Conservation (phyloP, 2,113 vertebrate species). For the Callocephalon fimbriatum region DNA sequence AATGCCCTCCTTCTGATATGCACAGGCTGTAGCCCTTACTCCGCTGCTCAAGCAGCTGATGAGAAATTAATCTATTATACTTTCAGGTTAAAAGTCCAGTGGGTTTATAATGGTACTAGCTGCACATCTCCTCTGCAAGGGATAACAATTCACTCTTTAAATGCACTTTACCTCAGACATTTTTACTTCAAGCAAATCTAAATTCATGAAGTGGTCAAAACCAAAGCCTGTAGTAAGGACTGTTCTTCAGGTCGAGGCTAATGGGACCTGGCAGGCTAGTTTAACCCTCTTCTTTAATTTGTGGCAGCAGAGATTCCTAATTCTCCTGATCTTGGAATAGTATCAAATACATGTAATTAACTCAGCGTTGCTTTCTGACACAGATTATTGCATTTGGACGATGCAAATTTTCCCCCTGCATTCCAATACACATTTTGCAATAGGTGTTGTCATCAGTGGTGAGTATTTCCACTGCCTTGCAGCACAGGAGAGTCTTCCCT, state of each 20-base stretch:
- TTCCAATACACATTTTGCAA: background rate
- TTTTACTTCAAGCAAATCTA: background rate
- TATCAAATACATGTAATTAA: background rate
- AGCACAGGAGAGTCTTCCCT: background rate
- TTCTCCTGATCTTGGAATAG: background rate
- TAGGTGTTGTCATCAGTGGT: background rate
- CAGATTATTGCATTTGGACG: background rate
- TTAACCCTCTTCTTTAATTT: background rate
- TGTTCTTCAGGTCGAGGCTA: background rate
- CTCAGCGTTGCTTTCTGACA: background rate
- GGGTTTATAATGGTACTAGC: background rate
- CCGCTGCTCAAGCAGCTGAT: background rate
- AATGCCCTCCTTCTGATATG: background rate
- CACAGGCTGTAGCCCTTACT: background rate
- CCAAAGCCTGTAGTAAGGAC: background rate
- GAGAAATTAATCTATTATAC: background rate
- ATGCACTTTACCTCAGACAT: background rate
- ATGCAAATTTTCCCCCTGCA: rapidly evolving
- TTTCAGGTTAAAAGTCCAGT: background rate
- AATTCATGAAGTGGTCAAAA: background rate
- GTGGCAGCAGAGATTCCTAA: background rate
- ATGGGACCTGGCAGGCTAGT: background rate
- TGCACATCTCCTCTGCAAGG: background rate
- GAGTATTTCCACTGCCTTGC: background rate
- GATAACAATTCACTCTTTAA: background rate